These are phyloP conservation scores for Aepyceros melampus DNA, from an alignment of 2,113 vertebrate genomes.

Conservation along the genomic window DNA sequence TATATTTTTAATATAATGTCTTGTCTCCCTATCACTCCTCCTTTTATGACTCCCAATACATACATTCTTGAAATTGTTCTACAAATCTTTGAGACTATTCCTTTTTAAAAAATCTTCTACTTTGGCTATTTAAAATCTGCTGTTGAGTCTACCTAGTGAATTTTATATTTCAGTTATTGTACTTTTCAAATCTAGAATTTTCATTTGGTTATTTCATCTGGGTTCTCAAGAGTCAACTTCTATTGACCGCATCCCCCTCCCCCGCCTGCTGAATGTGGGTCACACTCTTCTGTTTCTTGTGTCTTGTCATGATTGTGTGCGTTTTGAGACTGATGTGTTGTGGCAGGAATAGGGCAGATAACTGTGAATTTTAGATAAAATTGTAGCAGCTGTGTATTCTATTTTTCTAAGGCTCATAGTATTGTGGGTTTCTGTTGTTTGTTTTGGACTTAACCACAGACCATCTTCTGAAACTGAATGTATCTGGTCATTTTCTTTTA, in stretches of 20 bases:
- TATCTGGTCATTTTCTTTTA: neutral
- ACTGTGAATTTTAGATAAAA: neutral
- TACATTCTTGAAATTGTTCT: neutral
- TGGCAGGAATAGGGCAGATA: neutral
- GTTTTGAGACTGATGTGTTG: neutral
- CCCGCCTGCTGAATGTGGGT: neutral
- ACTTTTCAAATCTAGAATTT: neutral
- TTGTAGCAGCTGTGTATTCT: neutral
- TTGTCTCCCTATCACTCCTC: neutral
- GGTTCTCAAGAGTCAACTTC: neutral
- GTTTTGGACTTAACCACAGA: neutral
- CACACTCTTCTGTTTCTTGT: neutral
- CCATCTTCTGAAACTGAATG: neutral
- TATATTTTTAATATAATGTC: neutral
- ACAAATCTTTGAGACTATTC: neutral
- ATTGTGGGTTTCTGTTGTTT: neutral
- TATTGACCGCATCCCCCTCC: neutral
- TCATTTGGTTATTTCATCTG: neutral
- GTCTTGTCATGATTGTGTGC: neutral
- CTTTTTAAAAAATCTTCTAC: neutral
- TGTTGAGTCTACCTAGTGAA: neutral
- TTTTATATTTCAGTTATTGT: neutral
- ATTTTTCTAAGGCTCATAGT: neutral
- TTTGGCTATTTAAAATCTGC: neutral
- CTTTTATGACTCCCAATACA: neutral